Conservation (phyloP, 1,140 invertebrate genomes). For the Pseudomyrmex gracilis region DNA sequence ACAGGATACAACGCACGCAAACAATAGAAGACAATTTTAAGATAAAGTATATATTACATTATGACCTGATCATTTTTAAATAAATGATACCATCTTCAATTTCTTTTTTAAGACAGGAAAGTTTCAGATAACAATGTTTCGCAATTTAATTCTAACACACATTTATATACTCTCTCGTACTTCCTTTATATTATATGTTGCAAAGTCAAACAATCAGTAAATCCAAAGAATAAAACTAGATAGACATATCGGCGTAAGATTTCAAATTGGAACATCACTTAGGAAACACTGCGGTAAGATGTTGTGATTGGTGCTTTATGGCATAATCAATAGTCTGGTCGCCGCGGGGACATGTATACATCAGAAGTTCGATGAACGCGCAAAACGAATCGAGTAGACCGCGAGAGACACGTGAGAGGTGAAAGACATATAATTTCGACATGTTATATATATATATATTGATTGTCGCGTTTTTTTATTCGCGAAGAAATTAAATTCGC, state of each 20-base stretch:
- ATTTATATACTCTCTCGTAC: too few species aligned
- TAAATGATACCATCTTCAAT: neutral
- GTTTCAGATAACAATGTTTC: constrained; percentile 2
- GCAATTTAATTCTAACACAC: neutral
- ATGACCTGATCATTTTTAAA: neutral
- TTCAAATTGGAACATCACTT: neutral
- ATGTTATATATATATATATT: neutral
- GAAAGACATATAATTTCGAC: neutral
- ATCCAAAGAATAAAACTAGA: neutral
- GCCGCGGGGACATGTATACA: too few species aligned
- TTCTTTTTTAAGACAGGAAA: neutral
- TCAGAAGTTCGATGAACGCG: constrained; percentile 24
- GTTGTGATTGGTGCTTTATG: neutral
- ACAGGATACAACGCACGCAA: constrained; percentile 1
- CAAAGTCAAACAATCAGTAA: neutral
- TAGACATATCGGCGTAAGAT: too few species aligned
- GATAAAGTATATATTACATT: neutral
- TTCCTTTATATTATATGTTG: too few species aligned
- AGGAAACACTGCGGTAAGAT: neutral
- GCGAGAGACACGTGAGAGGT: neutral
- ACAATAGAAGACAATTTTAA: neutral
- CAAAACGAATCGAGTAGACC: neutral
- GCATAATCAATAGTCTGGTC: neutral
- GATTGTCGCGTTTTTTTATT: constrained; percentile 1
- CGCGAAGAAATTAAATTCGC: neutral